Conservation (phyloP, 2,113 vertebrate species). For the Podocnemis expansa region DNA sequence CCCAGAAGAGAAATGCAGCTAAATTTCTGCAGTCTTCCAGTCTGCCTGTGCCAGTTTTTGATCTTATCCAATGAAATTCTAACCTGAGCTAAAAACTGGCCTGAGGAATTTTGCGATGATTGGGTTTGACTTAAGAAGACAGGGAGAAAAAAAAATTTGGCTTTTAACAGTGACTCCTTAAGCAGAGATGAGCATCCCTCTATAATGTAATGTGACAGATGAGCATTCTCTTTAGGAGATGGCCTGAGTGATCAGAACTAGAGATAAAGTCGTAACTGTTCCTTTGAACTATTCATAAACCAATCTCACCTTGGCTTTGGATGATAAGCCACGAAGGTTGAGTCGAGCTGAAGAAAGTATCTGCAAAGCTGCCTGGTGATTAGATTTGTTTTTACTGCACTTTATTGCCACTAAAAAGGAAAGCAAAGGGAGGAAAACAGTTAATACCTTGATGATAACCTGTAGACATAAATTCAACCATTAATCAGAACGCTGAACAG, state of each 20-base stretch:
- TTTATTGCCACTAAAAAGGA: constrained; percentile 85
- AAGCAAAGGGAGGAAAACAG: neutral
- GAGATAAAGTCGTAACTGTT: neutral
- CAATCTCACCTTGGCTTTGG: constrained; percentile 91
- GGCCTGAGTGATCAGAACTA: constrained; percentile 7
- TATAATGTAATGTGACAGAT: neutral
- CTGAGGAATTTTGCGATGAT: neutral
- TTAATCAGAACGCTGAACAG: neutral
- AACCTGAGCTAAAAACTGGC: neutral
- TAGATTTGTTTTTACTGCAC: constrained; percentile 86
- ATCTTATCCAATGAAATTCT: neutral
- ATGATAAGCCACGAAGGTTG: constrained; percentile 85
- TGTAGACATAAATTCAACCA: neutral
- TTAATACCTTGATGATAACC: neutral
- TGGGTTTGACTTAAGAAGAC: neutral
- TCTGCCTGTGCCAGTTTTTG: neutral
- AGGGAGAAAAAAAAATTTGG: neutral
- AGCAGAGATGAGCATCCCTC: neutral
- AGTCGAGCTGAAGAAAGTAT: constrained; percentile 92
- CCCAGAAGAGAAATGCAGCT: neutral
- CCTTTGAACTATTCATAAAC: neutral
- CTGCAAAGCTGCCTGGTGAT: constrained; percentile 86
- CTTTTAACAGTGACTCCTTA: neutral
- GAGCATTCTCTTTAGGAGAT: neutral
- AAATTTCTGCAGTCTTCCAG: neutral